phyloP scores from a whole-genome alignment of 2,113 vertebrate genomes.

The Calidris pygmaea region DNA sequence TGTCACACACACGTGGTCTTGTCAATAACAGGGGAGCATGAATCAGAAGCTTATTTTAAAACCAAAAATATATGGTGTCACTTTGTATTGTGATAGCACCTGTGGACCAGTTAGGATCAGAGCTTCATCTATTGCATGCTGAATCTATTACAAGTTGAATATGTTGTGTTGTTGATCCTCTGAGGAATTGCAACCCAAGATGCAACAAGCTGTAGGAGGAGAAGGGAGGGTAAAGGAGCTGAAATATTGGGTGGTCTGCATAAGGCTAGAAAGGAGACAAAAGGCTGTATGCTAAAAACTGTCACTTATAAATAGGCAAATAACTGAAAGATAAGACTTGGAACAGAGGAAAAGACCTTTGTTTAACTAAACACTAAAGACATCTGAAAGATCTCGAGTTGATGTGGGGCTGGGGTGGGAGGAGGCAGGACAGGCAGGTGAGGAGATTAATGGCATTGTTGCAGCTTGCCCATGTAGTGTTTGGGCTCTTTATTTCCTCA shows the following conservation, averaged over 20 bases:
- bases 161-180: neutral
- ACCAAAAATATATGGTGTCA: conserved; percentile 7
- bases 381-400: conserved; percentile 15
- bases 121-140: neutral
- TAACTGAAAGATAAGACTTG: conserved; percentile 37
- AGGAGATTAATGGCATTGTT: conserved; percentile 6
- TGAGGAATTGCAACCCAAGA: neutral
- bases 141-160: neutral
- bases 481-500: neutral
- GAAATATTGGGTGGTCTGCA: conserved; percentile 37
- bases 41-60: conserved; percentile 53
- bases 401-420: conserved; percentile 36
- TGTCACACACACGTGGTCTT: neutral
- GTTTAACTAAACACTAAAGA: conserved; percentile 5
- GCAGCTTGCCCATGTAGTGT: conserved; percentile 22
- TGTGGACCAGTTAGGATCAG: neutral
- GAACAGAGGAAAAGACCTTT: conserved; percentile 40
- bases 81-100: neutral
- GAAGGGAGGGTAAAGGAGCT: neutral
- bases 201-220: neutral
- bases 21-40: neutral
- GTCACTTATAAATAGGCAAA: conserved; percentile 37
- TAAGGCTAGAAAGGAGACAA: conserved; percentile 5
- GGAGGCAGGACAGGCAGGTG: conserved; percentile 32
- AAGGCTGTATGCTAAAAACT: neutral